phyloP scores from a whole-genome alignment of 2,888 invertebrate species.

The Drosophila meridiana region DNA sequence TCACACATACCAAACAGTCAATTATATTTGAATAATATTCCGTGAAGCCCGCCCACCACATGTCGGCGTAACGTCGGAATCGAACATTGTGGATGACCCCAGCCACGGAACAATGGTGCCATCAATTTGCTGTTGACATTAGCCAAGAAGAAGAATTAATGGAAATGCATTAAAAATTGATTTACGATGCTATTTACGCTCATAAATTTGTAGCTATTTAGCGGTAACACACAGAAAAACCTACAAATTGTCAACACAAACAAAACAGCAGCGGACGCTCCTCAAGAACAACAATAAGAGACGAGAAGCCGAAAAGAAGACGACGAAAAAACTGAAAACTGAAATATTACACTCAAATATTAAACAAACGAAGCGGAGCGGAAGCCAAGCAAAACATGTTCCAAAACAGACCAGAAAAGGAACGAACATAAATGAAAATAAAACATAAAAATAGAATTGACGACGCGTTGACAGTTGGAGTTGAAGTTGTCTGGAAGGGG shows the following conservation, averaged over 20 bases:
- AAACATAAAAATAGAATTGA: constrained; percentile 82
- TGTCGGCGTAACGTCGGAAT: constrained; percentile 13
- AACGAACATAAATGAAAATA: constrained; percentile 68
- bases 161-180: constrained; percentile 81
- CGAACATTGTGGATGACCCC: neutral
- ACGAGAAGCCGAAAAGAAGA: constrained; percentile 33
- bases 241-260: constrained; percentile 75
- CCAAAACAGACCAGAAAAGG: constrained; percentile 18
- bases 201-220: constrained; percentile 82
- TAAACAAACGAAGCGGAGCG: constrained; percentile 66
- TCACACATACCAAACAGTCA: neutral
- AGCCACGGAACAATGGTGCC: constrained; percentile 14
- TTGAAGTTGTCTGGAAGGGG: constrained; percentile 39
- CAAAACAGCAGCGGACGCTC: constrained; percentile 42
- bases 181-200: constrained; percentile 74
- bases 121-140: constrained; percentile 62
- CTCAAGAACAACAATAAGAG: constrained; percentile 42
- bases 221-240: constrained; percentile 67
- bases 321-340: constrained; percentile 53
- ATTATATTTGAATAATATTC: constrained; percentile 8
- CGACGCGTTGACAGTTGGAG: constrained; percentile 77
- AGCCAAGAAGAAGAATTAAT: constrained; percentile 53
- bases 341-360: constrained; percentile 80
- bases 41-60: neutral
- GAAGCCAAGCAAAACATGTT: constrained; percentile 59